Evolutionary conservation across 2,113 vertebrate species (phyloP), one percentile per base, ranked within the genome.

Genomic region (Pithys albifrons): DNA sequence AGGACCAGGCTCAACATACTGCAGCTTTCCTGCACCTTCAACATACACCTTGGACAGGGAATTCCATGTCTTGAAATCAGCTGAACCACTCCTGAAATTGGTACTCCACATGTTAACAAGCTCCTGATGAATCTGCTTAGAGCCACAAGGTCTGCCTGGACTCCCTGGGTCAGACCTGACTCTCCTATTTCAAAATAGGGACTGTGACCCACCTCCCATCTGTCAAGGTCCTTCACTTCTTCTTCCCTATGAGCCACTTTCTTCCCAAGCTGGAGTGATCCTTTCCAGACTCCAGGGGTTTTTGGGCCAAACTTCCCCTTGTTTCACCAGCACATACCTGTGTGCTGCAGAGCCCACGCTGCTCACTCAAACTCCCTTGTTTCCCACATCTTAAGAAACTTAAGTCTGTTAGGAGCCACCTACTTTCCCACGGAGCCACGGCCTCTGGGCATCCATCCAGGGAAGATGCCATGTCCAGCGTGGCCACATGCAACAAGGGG

Each of bases 331-430:
- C n/a, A 22, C 19, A 3, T 5, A 9, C 16, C 14, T 0, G 0
- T 0, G 3, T 8, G 24, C 58, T 5, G 1, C 0, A 2, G 5
- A 19, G 25, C 25, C 10, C 3, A 2, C 1, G 0, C 16, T 8
- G 24, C 59, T 23, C 0, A 0, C 54, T 35, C 49, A 1, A 0
- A 0, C 46, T 33, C 7, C 72, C 11, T 28, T 0, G 0, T 3
- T 31, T 9, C 64, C 54, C 45, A 28, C n/a, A 12, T 10, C 14
- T n/a, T 1, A 13, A 41, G 23, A 1, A 22, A 5, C 11, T 7
- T 6, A 14, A 14, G n/a, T 5, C 31, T 2, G 12, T 12, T 4
- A 10, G 0, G 7, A n/a, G n/a, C 7, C 28, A 6, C 24, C 15
- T 58, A 6, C 11, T 1, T 1, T 7, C 2, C 17, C 71, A 31